Evolutionary conservation across 2,113 vertebrate species (phyloP).

Genomic region (Phylloscopus trochiloides): DNA sequence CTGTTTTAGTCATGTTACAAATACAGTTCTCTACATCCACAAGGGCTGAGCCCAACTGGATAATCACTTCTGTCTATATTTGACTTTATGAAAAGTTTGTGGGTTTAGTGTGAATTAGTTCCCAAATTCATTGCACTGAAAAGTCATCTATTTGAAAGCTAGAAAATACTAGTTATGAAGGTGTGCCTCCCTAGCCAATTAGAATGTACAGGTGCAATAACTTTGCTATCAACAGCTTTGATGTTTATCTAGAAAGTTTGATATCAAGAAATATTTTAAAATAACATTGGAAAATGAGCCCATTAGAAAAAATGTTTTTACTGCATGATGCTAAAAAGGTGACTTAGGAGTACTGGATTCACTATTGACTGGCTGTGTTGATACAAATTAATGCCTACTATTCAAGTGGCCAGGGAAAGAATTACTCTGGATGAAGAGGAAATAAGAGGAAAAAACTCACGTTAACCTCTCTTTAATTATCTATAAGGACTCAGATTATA

Average conservation of each 20-base stretch:
- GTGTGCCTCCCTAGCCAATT: not conserved
- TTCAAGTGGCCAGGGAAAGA: not conserved
- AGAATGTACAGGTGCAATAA: constrained; percentile 23
- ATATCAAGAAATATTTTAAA: not conserved
- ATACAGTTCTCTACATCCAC: not conserved
- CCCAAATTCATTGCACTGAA: not conserved
- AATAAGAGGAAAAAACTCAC: rapidly evolving
- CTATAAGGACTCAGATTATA: not conserved
- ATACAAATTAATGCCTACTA: not conserved
- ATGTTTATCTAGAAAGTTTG: constrained; percentile 19
- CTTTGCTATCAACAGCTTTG: not conserved
- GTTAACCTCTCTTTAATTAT: not conserved
- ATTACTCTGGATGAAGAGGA: not conserved
- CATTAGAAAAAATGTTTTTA: not conserved
- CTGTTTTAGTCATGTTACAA: not conserved
- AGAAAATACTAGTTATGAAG: not conserved
- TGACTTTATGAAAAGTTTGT: not conserved
- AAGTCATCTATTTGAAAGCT: constrained; percentile 3
- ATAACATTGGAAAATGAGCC: not conserved
- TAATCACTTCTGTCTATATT: not conserved
- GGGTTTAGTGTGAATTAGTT: not conserved
- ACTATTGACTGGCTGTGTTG: not conserved
- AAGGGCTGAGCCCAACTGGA: not conserved
- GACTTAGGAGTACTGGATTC: not conserved
- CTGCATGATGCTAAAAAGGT: not conserved